Base-by-base conservation (phyloP, 2,888 invertebrate genomes). In the Coecobrya sp. region DNA sequence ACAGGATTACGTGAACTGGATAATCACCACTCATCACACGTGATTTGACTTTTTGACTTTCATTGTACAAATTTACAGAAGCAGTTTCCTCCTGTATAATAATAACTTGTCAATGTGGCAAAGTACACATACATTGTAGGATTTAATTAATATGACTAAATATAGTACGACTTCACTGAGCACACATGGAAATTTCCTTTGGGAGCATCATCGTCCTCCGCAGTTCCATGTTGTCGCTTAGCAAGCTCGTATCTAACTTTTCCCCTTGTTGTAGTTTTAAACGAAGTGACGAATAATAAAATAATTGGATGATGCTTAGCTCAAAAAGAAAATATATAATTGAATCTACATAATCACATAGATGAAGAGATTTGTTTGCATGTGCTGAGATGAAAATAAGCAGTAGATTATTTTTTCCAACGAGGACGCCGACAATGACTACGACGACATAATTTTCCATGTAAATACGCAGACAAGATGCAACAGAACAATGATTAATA, bases 401-500 rank as follows among this genome's bases (percentile, higher is more conserved):
- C 30, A 68, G 68, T 68, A 16, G 68, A 68, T 68, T 68, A 68
- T 68, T 30, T 68, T 36, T 68, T 30, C 36, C n/a, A 27, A n/a
- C 36, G 68, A 68, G 68, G 36, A 65, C 27, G 22, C 2, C 36
- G 36, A 65, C 59, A 22, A 1, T 1, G 3, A n/a, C 19, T 1
- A 59, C 59, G 59, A 59, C 59, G 59, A 59, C 59, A 19, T 19
- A 19, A 19, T 4, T n/a, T 68, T 27, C 25, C 68, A 36, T 76
- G 76, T 25, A 76, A 76, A 25, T 76, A 49, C 10, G 73, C 36
- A 25, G 27, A 65, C 65, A 65, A 59, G 59, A 59, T 19, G 59
- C 19, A 59, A 36, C 8, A 36, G 30, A 68, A 76, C 76, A 76
- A 76, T 76, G 76, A 76, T 76, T 76, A 76, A 76, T 76, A 36